Evolutionary conservation across 2,797 vertebrate species (phyloP), one percentile per base, ranked within the genome.

Genomic region (Sternotherus odoratus): DNA sequence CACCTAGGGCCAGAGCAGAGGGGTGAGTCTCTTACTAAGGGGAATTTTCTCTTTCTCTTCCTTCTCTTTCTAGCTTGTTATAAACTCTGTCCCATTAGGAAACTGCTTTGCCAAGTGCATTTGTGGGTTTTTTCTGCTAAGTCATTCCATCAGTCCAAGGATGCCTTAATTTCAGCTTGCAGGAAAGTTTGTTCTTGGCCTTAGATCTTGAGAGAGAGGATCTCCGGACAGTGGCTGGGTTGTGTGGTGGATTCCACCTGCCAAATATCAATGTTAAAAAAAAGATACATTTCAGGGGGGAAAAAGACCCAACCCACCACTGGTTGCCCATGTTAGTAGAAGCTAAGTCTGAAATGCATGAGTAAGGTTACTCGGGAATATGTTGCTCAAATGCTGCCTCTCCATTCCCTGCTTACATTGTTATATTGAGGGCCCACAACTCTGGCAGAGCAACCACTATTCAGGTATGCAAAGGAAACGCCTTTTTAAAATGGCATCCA

Each of bases 391-490:
- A 66, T 21, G 19, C 17, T n/a, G 2, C 72, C 46, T n/a, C 54
- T 49, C 66, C 36, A 57, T 48, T 46, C 51, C 63, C 66, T 51
- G 1, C 39, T 36, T n/a, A 69, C 36, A 6, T 3, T 23, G n/a
- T 36, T 66, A 26, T 3, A 0, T 33, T 23, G 49, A 90, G 66
- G 60, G 30, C 28, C 36, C 1, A 30, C 12, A 53, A 19, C 6
- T 53, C 24, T 28, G 8, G 26, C 24, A 30, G 0, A 19, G 66
- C 83, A 87, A 60, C 36, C 0, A 0, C 8, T 0, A 0, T 28
- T 87, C 33, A 5, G 3, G 57, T 57, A 63, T 5, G 7, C 8
- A 88, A 79, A 53, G 79, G 43, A 66, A 87, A 85, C 16, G 8
- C 78, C 30, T 87, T 79, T 46, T 5, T 0, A 49, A 3, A 48